Evolutionary conservation across 1,140 invertebrate species (phyloP).

Genomic region (Drosophila biarmipes): DNA sequence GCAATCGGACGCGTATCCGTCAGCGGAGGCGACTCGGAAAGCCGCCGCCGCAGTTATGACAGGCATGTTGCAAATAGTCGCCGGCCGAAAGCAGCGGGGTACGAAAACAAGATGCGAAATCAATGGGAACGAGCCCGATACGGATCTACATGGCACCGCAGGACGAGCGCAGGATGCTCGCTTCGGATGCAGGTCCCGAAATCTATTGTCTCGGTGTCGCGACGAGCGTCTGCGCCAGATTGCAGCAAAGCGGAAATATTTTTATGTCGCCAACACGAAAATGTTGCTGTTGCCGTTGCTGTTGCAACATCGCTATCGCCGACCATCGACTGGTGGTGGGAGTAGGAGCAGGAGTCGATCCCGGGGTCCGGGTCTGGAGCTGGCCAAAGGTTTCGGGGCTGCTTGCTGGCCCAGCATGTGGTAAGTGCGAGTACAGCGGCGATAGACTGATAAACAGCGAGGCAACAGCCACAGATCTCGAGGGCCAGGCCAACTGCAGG

Average conservation of each 20-base stretch:
- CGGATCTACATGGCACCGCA: constrained; percentile 61
- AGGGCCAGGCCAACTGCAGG: constrained; percentile 19
- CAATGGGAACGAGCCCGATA: constrained; percentile 50
- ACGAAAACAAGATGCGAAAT: constrained; percentile 49
- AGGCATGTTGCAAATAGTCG: constrained; percentile 24
- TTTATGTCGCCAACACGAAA: constrained; percentile 71
- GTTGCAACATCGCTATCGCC: constrained; percentile 54
- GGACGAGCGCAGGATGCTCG: constrained; percentile 26
- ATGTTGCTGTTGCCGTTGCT: constrained; percentile 54
- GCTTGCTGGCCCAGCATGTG: constrained; percentile 69
- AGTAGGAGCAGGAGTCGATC: constrained; percentile 10
- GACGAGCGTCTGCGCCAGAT: constrained; percentile 43
- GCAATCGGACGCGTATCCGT: constrained; percentile 12
- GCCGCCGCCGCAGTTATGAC: constrained; percentile 32
- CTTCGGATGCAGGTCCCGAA: constrained; percentile 38
- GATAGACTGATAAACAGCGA: constrained; percentile 77
- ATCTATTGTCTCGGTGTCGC: constrained; percentile 56
- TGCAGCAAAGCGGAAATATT: constrained; percentile 73
- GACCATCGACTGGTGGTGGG: constrained; percentile 47
- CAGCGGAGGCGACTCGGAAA: not conserved
- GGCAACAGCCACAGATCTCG: constrained; percentile 40
- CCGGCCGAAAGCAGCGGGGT: constrained; percentile 25
- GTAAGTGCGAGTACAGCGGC: constrained; percentile 65
- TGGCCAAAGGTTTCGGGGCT: constrained; percentile 44
- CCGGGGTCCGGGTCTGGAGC: constrained; percentile 1